Evolutionary conservation across 2,888 invertebrate species (phyloP).

Genomic region (Amphiduros pacificus): DNA sequence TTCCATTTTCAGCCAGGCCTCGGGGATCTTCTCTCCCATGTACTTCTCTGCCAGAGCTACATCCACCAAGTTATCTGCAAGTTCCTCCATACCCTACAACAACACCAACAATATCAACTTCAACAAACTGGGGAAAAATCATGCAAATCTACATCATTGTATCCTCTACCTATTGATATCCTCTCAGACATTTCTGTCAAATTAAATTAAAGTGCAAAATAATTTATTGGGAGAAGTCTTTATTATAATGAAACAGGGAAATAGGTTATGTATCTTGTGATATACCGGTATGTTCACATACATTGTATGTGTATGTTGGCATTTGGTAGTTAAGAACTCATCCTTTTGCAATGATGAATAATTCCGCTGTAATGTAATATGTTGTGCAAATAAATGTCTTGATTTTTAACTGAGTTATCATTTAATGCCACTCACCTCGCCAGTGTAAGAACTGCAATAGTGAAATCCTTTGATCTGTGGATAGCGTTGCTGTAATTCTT

Average conservation of each 20-base stretch:
- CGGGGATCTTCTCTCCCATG: conserved; percentile 57
- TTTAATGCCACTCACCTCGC: conserved; percentile 36
- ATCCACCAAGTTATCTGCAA: conserved; percentile 39
- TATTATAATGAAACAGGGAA: too few relatives aligned
- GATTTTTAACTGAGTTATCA: neutral
- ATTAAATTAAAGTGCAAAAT: too few relatives aligned
- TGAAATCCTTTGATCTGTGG: conserved; percentile 56
- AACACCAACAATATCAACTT: too few relatives aligned
- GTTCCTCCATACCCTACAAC: conserved; percentile 45
- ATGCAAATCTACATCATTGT: too few relatives aligned
- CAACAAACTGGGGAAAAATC: neutral
- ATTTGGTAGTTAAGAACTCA: neutral
- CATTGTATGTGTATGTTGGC: neutral
- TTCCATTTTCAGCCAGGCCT: conserved; percentile 55
- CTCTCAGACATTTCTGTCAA: too few relatives aligned
- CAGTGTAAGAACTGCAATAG: conserved; percentile 52
- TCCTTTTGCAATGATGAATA: too few relatives aligned
- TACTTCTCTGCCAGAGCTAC: conserved; percentile 53
- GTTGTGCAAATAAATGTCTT: neutral
- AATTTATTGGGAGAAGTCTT: too few relatives aligned
- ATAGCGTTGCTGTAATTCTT: conserved; percentile 45
- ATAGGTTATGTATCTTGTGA: too few relatives aligned
- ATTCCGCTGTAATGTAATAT: neutral
- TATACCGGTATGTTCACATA: too few relatives aligned
- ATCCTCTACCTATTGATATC: too few relatives aligned